Conservation (phyloP, 2,113 vertebrate genomes). For the Elanus axillaris region DNA sequence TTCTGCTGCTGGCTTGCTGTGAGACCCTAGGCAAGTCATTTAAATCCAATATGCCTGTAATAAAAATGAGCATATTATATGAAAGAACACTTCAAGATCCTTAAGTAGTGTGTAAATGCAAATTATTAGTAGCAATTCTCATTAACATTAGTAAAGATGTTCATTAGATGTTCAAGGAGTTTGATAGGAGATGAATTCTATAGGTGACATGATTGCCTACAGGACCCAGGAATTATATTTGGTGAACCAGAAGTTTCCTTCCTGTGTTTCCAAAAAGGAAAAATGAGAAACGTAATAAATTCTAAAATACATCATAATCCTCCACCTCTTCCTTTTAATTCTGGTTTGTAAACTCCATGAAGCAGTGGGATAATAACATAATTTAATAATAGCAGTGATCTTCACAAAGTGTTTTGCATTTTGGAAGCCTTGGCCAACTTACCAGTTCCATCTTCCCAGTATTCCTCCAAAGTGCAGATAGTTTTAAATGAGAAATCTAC, state of each 20-base stretch:
- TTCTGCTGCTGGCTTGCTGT: slow-evolving; percentile 31
- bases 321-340: not conserved
- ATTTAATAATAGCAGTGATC: not conserved
- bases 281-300: not conserved
- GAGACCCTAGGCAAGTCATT: slow-evolving; percentile 46
- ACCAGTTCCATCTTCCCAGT: not conserved
- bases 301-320: not conserved
- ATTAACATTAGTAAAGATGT: slow-evolving; percentile 20
- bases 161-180: not conserved
- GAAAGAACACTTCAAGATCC: slow-evolving; percentile 43
- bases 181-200: not conserved
- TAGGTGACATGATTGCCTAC: not conserved
- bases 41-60: slow-evolving; percentile 31
- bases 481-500: not conserved
- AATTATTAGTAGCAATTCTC: slow-evolving; percentile 25
- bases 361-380: not conserved
- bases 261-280: not conserved
- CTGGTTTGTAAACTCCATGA: not conserved
- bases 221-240: not conserved
- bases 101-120: slow-evolving; percentile 49
- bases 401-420: not conserved
- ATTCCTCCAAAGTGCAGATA: not conserved
- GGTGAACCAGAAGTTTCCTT: not conserved
- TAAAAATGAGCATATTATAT: slow-evolving; percentile 45
- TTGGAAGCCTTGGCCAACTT: not conserved